A percentile compares a stretch with the other conserved stretches of the same genome.
Conservation (phyloP, 2,113 vertebrate genomes). For the Bubo blakistoni region DNA sequence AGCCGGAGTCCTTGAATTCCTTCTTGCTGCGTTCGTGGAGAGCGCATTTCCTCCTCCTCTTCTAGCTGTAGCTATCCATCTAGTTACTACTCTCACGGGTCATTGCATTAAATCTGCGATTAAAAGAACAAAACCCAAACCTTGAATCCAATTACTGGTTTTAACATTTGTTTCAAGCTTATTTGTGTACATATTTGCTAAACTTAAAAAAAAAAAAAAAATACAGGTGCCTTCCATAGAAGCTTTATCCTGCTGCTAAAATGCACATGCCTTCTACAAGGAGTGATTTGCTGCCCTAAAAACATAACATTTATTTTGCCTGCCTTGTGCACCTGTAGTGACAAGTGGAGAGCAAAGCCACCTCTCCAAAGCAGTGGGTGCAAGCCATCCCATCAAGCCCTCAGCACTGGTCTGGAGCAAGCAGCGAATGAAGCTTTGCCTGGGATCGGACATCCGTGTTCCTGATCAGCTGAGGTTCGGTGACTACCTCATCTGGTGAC, state of each 20-base stretch:
- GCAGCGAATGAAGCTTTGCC: neutral
- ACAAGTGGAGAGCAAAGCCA: neutral
- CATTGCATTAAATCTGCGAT: neutral
- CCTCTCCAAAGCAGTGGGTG: neutral
- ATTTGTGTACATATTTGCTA: neutral
- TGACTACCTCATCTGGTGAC: neutral
- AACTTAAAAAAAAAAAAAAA: neutral
- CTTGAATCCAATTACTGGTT: neutral
- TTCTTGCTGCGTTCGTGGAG: fast-evolving
- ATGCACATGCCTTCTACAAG: neutral
- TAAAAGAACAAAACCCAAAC: neutral
- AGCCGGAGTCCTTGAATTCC: fast-evolving
- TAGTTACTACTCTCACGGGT: fast-evolving
- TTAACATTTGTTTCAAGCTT: neutral
- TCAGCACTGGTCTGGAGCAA: fast-evolving
- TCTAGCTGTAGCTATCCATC: neutral
- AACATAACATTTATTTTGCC: fast-evolving
- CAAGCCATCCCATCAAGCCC: fast-evolving
- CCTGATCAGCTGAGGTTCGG: neutral
- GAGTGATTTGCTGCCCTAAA: neutral
- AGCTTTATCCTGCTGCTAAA: neutral
- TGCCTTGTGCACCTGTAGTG: neutral
- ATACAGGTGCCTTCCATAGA: neutral
- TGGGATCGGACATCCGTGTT: fast-evolving
- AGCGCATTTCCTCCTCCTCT: neutral